Conservation (phyloP, 2,797 vertebrate species). For the Eurystomus glaucurus region DNA sequence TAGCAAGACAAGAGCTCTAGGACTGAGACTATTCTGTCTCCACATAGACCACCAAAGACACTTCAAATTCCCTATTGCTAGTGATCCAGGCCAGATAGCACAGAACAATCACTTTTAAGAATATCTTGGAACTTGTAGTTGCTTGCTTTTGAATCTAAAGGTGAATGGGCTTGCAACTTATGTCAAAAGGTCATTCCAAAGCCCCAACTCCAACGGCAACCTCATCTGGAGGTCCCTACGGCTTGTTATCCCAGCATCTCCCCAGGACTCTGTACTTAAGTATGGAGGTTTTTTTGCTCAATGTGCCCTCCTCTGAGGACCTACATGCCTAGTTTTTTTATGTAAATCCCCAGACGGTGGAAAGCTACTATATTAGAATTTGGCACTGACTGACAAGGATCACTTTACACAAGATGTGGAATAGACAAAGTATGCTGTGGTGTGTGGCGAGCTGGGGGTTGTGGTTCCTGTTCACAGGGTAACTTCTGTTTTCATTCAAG, state of each 20-base stretch:
- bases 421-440: not conserved
- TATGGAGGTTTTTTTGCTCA: not conserved
- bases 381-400: not conserved
- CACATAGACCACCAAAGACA: not conserved
- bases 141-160: not conserved
- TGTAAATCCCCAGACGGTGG: not conserved
- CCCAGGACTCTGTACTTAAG: not conserved
- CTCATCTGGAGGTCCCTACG: not conserved
- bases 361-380: not conserved
- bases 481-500: not conserved
- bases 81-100: not conserved
- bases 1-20: not conserved
- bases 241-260: not conserved
- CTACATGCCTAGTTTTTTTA: not conserved
- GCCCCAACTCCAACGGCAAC: not conserved
- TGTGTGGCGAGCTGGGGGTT: not conserved
- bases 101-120: not conserved
- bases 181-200: not conserved
- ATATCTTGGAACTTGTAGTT: not conserved
- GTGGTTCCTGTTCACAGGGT: not conserved
- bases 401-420: not conserved
- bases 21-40: not conserved
- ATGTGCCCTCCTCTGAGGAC: not conserved
- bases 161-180: not conserved
- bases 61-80: not conserved